These are phyloP conservation scores for Heteractis magnifica DNA, from an alignment of 92 coral and sea anemone genomes.

Conservation along the genomic window DNA sequence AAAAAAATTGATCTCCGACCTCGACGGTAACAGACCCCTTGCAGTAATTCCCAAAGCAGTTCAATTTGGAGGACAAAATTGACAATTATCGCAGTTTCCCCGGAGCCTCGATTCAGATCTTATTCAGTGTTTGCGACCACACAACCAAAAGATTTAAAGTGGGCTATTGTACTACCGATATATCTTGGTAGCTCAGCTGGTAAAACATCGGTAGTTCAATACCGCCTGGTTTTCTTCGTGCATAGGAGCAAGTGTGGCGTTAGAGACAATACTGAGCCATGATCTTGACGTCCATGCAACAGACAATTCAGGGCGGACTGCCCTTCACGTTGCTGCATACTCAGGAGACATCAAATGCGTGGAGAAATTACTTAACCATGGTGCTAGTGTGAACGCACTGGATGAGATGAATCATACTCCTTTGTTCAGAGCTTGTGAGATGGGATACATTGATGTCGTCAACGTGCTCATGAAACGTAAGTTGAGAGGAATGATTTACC, in stretches of 20 bases:
- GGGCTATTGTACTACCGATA: too few species aligned
- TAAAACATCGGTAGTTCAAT: not conserved
- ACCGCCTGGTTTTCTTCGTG: not conserved
- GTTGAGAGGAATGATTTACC: not conserved
- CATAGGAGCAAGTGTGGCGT: slow-evolving; percentile 46
- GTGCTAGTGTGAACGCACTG: slow-evolving; percentile 72
- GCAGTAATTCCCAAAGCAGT: too few species aligned
- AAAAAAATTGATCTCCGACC: too few species aligned
- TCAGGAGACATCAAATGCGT: slow-evolving; percentile 82
- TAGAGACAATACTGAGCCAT: slow-evolving; percentile 68
- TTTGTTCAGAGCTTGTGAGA: slow-evolving; percentile 89
- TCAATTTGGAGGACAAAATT: too few species aligned
- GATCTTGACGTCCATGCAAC: slow-evolving; percentile 70
- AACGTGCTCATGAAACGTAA: slow-evolving; percentile 59
- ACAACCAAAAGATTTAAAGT: too few species aligned
- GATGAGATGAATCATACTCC: slow-evolving; percentile 88
- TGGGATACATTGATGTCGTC: slow-evolving; percentile 83
- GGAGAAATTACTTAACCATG: slow-evolving; percentile 55
- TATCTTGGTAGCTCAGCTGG: not conserved
- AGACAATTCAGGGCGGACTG: slow-evolving; percentile 85
- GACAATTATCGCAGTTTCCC: too few species aligned
- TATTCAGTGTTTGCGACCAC: too few species aligned
- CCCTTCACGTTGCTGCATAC: slow-evolving; percentile 84
- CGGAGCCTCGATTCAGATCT: too few species aligned
- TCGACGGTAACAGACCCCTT: too few species aligned